A percentile compares a stretch with the other conserved stretches of the same genome.
These are phyloP conservation scores for Arrhamphus sclerolepis DNA, from an alignment of 2,797 vertebrate genomes.

Conservation along the genomic window DNA sequence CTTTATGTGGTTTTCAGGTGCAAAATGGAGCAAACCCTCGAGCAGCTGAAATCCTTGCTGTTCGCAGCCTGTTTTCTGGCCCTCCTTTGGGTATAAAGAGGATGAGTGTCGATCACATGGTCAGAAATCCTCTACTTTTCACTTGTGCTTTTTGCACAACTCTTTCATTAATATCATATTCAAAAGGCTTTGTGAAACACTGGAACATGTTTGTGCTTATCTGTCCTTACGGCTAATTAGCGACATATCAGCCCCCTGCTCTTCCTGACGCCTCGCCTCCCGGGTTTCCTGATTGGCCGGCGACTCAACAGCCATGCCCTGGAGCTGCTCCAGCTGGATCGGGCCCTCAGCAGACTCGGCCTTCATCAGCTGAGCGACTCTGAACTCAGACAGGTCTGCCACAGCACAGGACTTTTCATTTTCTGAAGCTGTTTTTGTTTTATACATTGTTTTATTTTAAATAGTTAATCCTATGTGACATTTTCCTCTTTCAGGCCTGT, in stretches of 20 bases:
- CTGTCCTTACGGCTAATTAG: constrained; percentile 62
- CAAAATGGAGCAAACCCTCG: constrained; percentile 82
- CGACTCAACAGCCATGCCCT: constrained; percentile 83
- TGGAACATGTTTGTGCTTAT: background rate
- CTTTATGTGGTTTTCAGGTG: constrained; percentile 72
- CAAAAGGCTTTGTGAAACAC: background rate
- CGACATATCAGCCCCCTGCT: constrained; percentile 86
- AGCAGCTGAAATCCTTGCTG: constrained; percentile 80
- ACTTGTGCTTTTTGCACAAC: background rate
- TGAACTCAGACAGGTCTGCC: constrained; percentile 86
- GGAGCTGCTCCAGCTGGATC: constrained; percentile 89
- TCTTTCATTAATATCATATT: background rate
- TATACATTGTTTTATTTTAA: background rate
- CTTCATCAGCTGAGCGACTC: constrained; percentile 81
- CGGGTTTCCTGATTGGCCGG: constrained; percentile 76
- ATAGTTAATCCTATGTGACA: too few species aligned
- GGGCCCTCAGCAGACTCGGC: constrained; percentile 84
- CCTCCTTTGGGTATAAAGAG: constrained; percentile 80
- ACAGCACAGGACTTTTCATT: background rate
- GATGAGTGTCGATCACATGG: constrained; percentile 82
- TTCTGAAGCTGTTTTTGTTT: background rate
- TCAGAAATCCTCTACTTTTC: constrained; percentile 64
- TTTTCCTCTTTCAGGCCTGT: constrained; percentile 85
- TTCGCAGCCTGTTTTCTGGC: constrained; percentile 82
- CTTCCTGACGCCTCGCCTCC: constrained; percentile 87